Conservation (phyloP, 2,797 vertebrate species). For the Eulemur rubriventer region DNA sequence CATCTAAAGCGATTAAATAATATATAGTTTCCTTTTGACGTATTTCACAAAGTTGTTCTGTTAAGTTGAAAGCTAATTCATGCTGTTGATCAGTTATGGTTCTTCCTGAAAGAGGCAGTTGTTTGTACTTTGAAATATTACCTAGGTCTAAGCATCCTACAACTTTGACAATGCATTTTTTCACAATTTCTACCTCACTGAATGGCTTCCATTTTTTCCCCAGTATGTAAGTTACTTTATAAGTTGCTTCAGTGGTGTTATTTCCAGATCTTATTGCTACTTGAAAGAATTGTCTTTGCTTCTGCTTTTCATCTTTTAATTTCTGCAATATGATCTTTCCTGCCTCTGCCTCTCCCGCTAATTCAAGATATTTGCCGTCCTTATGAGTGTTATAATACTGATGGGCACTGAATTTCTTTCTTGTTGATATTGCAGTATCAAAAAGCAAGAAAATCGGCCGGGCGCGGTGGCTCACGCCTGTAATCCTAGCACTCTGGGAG, state of each 20-base stretch:
- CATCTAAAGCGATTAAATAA: neutral
- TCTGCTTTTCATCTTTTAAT: neutral
- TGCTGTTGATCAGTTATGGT: neutral
- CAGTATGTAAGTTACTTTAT: neutral
- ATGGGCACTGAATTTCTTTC: too few relatives aligned
- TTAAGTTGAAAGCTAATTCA: neutral
- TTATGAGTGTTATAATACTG: too few relatives aligned
- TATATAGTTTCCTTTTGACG: neutral
- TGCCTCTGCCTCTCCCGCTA: neutral
- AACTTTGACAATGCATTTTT: neutral
- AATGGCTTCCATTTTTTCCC: neutral
- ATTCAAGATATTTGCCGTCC: neutral
- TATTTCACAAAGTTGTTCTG: neutral
- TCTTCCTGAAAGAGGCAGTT: neutral
- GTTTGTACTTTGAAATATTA: neutral
- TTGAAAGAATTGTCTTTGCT: neutral
- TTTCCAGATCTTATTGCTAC: neutral
- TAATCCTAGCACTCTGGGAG: too few relatives aligned
- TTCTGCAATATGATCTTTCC: neutral
- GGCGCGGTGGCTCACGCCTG: too few relatives aligned
- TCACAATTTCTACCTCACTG: neutral
- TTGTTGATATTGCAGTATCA: too few relatives aligned
- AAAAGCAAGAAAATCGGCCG: too few relatives aligned
- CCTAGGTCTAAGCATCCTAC: neutral
- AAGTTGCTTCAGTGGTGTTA: neutral